Evolutionary conservation across 2,888 invertebrate species (phyloP).

Genomic region (Vesta saturnalis): DNA sequence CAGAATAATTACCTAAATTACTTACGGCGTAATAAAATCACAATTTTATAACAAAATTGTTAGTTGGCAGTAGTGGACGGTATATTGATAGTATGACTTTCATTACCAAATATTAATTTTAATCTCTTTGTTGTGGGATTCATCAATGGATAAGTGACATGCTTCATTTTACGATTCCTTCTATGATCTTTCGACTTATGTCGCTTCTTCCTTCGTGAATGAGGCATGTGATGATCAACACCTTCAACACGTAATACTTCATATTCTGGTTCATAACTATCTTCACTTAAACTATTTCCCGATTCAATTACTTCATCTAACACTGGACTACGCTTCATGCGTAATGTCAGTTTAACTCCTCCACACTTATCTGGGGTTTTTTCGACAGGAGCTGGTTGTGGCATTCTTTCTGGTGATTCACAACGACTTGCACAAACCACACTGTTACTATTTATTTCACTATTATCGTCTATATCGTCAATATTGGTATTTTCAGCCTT

Average conservation of each 20-base stretch:
- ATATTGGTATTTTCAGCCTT: conserved; percentile 45
- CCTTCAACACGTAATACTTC: conserved; percentile 87
- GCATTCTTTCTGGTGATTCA: conserved; percentile 28
- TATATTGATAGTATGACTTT: conserved; percentile 88
- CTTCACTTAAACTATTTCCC: conserved; percentile 75
- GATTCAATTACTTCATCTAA: conserved; percentile 86
- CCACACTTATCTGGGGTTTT: conserved; percentile 56
- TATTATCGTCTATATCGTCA: conserved; percentile 16
- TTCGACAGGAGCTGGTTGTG: conserved; percentile 44
- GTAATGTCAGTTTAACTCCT: conserved; percentile 80
- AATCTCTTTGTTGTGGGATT: conserved; percentile 85
- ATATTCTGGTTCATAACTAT: conserved; percentile 78
- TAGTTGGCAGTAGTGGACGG: conserved; percentile 75
- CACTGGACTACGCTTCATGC: conserved; percentile 88
- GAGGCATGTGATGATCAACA: conserved; percentile 69
- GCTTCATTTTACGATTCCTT: conserved; percentile 55
- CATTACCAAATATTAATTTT: conserved; percentile 88
- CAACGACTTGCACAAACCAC: not conserved
- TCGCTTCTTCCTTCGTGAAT: conserved; percentile 69
- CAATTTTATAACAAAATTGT: conserved; percentile 31
- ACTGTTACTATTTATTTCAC: conserved; percentile 14
- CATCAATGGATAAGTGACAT: conserved; percentile 64
- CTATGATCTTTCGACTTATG: conserved; percentile 68
- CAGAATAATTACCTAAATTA: conserved; percentile 11
- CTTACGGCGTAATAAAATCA: conserved; percentile 19